These are phyloP conservation scores for Himalopsyche kuldschensis DNA, from an alignment of 2,888 invertebrate genomes.

Conservation along the genomic window DNA sequence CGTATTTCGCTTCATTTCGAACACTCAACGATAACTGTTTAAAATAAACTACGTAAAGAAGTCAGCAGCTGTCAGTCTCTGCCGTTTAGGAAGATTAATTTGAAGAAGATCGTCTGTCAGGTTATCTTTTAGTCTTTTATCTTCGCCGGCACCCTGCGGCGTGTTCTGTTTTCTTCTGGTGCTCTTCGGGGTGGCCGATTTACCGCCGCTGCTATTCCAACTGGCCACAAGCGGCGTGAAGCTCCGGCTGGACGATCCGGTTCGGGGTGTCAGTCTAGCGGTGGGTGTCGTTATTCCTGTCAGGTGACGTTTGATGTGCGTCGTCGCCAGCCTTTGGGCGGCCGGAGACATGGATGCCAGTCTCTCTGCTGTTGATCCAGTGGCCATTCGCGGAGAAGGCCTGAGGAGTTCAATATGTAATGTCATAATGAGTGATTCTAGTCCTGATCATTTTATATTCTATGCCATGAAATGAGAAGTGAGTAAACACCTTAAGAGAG, in stretches of 20 bases:
- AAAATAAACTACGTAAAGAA: conserved; percentile 61
- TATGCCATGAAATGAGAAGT: no score
- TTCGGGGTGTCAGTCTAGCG: conserved; percentile 39
- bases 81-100: conserved; percentile 72
- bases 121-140: conserved; percentile 49
- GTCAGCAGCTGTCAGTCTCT: conserved; percentile 77
- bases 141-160: conserved; percentile 32
- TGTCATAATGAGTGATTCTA: background rate
- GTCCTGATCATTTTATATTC: no score
- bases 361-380: conserved; percentile 69
- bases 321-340: conserved; percentile 81
- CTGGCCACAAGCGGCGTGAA: conserved; percentile 41
- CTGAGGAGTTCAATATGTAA: conserved; percentile 16
- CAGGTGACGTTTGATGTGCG: conserved; percentile 27
- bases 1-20: no score
- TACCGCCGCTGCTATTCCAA: conserved; percentile 42
- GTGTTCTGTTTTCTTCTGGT: conserved; percentile 40
- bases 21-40: no score
- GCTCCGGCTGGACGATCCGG: conserved; percentile 42
- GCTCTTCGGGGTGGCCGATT: conserved; percentile 45
- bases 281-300: conserved; percentile 11
- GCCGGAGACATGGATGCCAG: conserved; percentile 94
- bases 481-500: no score
- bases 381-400: conserved; percentile 34
- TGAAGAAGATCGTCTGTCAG: conserved; percentile 86